phyloP scores from a whole-genome alignment of 2,113 vertebrate species.

The Gasterosteus aculeatus region DNA sequence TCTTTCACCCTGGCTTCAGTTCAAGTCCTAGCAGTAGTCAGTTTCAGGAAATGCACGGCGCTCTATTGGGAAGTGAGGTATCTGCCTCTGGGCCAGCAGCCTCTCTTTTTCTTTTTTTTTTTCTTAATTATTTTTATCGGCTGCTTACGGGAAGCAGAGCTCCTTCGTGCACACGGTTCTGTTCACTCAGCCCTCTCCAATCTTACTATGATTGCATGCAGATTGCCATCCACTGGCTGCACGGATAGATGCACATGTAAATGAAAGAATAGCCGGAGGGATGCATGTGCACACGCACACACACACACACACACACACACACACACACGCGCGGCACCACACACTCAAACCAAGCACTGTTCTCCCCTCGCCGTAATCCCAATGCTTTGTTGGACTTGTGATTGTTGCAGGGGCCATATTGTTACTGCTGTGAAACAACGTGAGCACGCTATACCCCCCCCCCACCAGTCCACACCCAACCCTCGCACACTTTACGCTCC shows the following conservation, averaged over 20 bases:
- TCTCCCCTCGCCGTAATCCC: conserved; percentile 2
- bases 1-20: conserved; percentile 52
- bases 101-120: conserved; percentile 18
- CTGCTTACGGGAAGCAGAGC: conserved; percentile 70
- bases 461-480: not conserved
- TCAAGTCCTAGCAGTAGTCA: conserved; percentile 67
- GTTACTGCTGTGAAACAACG: conserved; percentile 36
- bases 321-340: not conserved
- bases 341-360: not conserved
- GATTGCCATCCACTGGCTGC: conserved; percentile 10
- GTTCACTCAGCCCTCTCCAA: conserved; percentile 13
- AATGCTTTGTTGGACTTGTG: conserved; percentile 31
- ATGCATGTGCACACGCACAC: not conserved
- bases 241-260: conserved; percentile 4
- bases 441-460: conserved; percentile 2
- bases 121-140: conserved; percentile 54
- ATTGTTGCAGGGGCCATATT: conserved; percentile 33
- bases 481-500: not conserved
- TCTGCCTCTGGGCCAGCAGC: conserved; percentile 52
- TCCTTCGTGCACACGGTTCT: conserved; percentile 38
- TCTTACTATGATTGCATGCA: conserved; percentile 28
- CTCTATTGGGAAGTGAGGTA: conserved; percentile 77
- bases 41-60: conserved; percentile 76
- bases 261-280: conserved; percentile 3
- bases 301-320: not conserved